Evolutionary conservation across 2,113 vertebrate genomes (phyloP).

Genomic region (Furnarius figulus): DNA sequence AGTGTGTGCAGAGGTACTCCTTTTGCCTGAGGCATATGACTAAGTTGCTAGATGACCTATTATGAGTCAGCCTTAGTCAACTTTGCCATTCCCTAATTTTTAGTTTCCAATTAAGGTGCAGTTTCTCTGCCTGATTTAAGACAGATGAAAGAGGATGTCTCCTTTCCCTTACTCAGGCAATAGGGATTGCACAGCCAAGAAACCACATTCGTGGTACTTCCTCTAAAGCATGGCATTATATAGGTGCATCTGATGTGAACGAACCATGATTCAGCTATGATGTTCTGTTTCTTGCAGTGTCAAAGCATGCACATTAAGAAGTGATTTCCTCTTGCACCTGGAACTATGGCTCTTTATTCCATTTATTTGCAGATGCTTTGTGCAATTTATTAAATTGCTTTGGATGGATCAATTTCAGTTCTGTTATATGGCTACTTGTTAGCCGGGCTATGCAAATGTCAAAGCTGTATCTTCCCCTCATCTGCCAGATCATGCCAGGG

Average conservation of each 20-base stretch:
- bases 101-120: slow-evolving; percentile 60
- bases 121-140: slow-evolving; percentile 22
- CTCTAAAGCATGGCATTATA: not conserved
- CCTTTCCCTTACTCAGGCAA: not conserved
- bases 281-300: not conserved
- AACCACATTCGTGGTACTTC: not conserved
- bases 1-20: not conserved
- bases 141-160: slow-evolving; percentile 46
- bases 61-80: slow-evolving; percentile 39
- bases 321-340: not conserved
- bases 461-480: not conserved
- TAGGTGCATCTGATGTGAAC: not conserved
- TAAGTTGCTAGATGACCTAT: not conserved
- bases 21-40: slow-evolving; percentile 11
- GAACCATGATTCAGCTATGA: accelerated
- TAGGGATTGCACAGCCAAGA: not conserved
- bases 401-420: not conserved
- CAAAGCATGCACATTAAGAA: not conserved
- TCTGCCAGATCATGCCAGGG: not conserved
- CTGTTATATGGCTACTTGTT: not conserved
- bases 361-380: not conserved
- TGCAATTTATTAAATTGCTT: not conserved
- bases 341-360: not conserved
- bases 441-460: not conserved
- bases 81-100: slow-evolving; percentile 7